Conservation (phyloP, 92 coral and sea anemone genomes). For the Isaurus tuberculatus region DNA sequence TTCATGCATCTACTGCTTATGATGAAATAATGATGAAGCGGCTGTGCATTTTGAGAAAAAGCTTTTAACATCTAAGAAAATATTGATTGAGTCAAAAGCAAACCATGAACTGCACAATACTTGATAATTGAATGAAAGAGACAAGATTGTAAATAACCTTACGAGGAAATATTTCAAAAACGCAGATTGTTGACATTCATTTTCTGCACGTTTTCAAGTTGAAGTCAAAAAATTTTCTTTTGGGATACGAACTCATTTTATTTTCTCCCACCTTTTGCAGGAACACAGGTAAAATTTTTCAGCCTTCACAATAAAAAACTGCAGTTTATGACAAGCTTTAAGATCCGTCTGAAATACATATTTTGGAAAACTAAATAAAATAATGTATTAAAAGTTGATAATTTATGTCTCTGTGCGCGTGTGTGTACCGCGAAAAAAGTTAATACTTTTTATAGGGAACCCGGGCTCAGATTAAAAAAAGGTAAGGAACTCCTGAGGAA, state of each 20-base stretch:
- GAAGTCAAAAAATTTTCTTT: neutral
- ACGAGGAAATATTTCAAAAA: constrained; percentile 19
- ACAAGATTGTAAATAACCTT: neutral
- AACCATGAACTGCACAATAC: neutral
- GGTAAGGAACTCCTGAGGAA: too few species aligned
- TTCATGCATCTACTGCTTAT: neutral
- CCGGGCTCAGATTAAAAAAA: too few species aligned
- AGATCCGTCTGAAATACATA: too few species aligned
- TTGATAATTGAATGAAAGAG: neutral
- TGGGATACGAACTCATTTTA: constrained; percentile 4
- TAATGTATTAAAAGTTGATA: too few species aligned
- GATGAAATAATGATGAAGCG: neutral
- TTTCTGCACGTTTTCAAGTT: constrained; percentile 2
- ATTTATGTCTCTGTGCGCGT: too few species aligned
- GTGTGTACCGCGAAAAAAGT: too few species aligned
- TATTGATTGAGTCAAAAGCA: constrained; percentile 13
- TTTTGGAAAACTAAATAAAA: too few species aligned
- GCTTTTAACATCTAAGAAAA: constrained; percentile 30
- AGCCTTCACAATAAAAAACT: too few species aligned
- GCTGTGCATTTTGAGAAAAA: neutral
- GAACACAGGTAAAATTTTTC: neutral
- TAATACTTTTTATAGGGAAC: too few species aligned
- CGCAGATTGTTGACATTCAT: constrained; percentile 15
- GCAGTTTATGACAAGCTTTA: too few species aligned
- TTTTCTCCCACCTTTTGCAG: neutral